Evolutionary conservation across 2,797 vertebrate genomes (phyloP).

Genomic region (Anabacerthia variegaticeps): DNA sequence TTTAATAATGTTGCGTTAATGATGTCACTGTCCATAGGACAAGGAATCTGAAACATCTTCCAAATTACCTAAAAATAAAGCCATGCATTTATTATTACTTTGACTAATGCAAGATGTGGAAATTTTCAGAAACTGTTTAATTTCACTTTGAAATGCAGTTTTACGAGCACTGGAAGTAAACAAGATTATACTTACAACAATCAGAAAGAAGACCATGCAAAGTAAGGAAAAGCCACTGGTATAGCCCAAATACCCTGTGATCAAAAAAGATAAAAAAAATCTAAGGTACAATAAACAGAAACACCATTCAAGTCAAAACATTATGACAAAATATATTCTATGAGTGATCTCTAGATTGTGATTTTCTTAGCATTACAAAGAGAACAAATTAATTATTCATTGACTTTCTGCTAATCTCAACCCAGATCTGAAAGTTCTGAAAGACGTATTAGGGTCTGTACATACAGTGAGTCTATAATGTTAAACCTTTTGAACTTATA

Average conservation of each 20-base stretch:
- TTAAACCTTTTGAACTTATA: background rate
- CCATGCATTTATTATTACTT: background rate
- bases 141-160: background rate
- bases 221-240: conserved; percentile 95
- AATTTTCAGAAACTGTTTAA: background rate
- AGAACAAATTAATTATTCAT: background rate
- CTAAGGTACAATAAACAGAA: background rate
- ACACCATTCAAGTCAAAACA: background rate
- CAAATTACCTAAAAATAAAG: conserved; percentile 88
- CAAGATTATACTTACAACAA: conserved; percentile 87
- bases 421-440: background rate
- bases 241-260: conserved; percentile 94
- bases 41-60: conserved; percentile 94
- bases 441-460: background rate
- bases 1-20: conserved; percentile 78
- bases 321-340: background rate
- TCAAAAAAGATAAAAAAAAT: background rate
- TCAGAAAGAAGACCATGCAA: conserved; percentile 98
- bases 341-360: background rate
- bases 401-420: background rate
- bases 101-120: background rate
- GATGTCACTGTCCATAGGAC: conserved; percentile 75
- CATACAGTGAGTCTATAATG: background rate
- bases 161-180: background rate
- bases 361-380: background rate